These are phyloP conservation scores for Belonocnema kinseyi DNA, from an alignment of 1,140 invertebrate species.

Conservation along the genomic window DNA sequence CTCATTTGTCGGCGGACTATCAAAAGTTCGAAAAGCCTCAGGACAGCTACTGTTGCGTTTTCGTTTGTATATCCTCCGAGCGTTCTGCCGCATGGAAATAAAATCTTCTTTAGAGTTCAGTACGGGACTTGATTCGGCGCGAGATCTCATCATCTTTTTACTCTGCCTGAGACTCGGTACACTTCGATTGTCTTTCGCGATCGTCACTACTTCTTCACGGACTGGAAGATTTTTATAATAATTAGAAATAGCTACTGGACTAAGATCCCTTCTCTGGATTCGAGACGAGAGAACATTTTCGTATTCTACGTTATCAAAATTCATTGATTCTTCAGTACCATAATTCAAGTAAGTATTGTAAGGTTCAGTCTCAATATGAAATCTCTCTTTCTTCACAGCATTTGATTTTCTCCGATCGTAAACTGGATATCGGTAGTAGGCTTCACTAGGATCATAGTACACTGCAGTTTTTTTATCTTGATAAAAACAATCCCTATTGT, in stretches of 20 bases:
- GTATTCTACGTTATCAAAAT: conserved; percentile 33
- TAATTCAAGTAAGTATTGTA: conserved; percentile 52
- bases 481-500: conserved; percentile 39
- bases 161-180: conserved; percentile 55
- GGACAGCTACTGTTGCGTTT: conserved; percentile 69
- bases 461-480: conserved; percentile 1
- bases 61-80: conserved; percentile 53
- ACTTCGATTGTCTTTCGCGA: conserved; percentile 41
- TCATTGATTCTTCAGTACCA: conserved; percentile 53
- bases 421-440: conserved; percentile 12
- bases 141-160: conserved; percentile 53
- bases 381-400: conserved; percentile 42
- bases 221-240: conserved; percentile 58
- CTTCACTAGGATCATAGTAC: neutral
- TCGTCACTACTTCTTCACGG: conserved; percentile 36
- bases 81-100: conserved; percentile 42
- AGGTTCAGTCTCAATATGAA: conserved; percentile 53
- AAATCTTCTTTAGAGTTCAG: conserved; percentile 63
- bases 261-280: conserved; percentile 39
- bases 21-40: conserved; percentile 53
- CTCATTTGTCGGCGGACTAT: conserved; percentile 31
- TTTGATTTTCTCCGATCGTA: neutral
- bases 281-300: conserved; percentile 39
- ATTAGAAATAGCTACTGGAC: too few species aligned
- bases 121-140: conserved; percentile 68